These are phyloP conservation scores for Lamellibrachia columna DNA, from an alignment of 2,888 invertebrate genomes.

Conservation along the genomic window DNA sequence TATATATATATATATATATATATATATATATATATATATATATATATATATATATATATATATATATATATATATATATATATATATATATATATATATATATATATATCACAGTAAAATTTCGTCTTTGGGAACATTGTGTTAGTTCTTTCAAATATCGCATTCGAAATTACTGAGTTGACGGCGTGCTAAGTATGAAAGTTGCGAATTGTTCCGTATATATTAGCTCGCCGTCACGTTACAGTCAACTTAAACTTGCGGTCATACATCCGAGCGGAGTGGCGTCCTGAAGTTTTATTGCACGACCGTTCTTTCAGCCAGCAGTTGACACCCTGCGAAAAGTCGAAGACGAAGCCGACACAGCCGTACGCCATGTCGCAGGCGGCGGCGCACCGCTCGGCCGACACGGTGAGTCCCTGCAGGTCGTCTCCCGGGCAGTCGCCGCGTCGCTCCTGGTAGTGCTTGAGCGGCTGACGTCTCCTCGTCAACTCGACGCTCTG, in stretches of 20 bases:
- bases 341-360: neutral
- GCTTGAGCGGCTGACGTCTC: neutral
- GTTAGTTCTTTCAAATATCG: neutral
- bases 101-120: neutral
- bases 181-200: neutral
- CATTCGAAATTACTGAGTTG: neutral
- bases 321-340: neutral
- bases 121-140: neutral
- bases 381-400: neutral
- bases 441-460: neutral
- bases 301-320: slow-evolving; percentile 8
- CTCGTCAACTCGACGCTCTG: slow-evolving; percentile 16
- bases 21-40: no score
- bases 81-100: no score
- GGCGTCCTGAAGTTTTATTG: neutral
- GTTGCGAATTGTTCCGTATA: neutral
- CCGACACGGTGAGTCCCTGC: neutral
- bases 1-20: no score
- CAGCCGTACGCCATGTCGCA: neutral
- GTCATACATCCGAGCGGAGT: neutral
- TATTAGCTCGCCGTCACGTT: neutral
- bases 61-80: no score
- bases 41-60: no score
- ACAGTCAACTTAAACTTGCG: neutral
- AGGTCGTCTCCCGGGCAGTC: neutral